Evolutionary conservation across 2,113 vertebrate genomes (phyloP), one percentile per base, ranked within the genome.

Genomic region (Saccopteryx bilineata): DNA sequence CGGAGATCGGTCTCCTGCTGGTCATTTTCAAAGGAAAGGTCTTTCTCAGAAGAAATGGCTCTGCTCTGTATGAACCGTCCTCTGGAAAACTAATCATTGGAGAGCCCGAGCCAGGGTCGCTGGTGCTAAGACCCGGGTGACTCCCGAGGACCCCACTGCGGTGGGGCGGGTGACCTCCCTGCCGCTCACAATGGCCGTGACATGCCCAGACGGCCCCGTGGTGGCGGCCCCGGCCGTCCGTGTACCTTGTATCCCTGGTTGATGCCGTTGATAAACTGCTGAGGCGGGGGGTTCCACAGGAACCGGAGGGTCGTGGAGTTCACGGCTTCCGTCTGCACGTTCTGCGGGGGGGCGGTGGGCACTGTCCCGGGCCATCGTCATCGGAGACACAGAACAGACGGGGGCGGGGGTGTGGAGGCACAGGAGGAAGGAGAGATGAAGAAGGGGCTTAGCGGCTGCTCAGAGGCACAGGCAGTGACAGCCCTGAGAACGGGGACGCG

Each of bases 221-320:
- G 39, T 39, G 39, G 39, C 39, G 39, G 39, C 39, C 39, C 39
- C 39, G 39, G 39, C 39, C 39, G 39, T 39, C 26, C 48, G 21
- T 9, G 5, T 98, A 99, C 99, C 99, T 99, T 99, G 98, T 99
- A 99, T 2, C 99, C 99, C 97, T 99, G 99, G 98, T 99, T 99
- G 97, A 99, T 99, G 78, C 99, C 99, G 0, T 99, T 99, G 97
- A 99, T 99, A 96, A 99, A 99, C 96, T 99, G 99, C 92, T 99
- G 99, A 5, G 99, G 99, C 0, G 99, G 99, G 8, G 99, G 99
- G 94, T 98, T 99, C 99, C 99, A 99, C 6, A 99, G 98, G 98
- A 99, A 99, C 79, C 98, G 99, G 90, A 99, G 98, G 72, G 99
- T 99, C 4, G 99, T 99, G 28, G 99, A 99, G 97, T 99, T 99